Conservation (phyloP, 37 sponge, comb jelly and placozoan species). For the Petrosia ficiformis region DNA sequence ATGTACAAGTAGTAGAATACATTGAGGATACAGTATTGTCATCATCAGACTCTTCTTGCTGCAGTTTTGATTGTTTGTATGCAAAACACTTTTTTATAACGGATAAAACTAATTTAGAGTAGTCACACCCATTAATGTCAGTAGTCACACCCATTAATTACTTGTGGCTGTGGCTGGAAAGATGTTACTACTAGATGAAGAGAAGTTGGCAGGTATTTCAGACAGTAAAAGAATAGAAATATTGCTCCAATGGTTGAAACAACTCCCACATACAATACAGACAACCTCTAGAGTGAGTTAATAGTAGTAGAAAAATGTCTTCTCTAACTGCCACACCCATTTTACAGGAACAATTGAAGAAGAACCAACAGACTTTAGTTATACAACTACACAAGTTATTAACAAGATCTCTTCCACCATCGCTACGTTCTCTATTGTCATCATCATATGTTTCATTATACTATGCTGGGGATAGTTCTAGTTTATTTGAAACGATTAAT, state of each 20-base stretch:
- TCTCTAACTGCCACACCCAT: no score
- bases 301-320: no score
- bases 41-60: no score
- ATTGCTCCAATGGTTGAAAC: conserved; percentile 64
- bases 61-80: no score
- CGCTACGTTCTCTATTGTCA: conserved; percentile 52
- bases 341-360: conserved; percentile 48
- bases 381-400: conserved; percentile 54
- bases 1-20: no score
- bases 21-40: no score
- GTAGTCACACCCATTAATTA: neutral
- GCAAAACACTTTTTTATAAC: no score
- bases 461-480: conserved; percentile 49
- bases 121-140: neutral
- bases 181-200: conserved; percentile 40
- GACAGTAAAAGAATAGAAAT: conserved; percentile 29
- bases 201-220: conserved; percentile 18
- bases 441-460: conserved; percentile 71
- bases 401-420: conserved; percentile 53
- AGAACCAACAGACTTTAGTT: conserved; percentile 39
- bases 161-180: neutral
- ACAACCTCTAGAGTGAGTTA: conserved; percentile 25
- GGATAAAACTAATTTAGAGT: no score
- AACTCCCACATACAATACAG: conserved; percentile 42
- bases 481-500: conserved; percentile 56